Evolutionary conservation across 2,888 invertebrate species (phyloP), one percentile per base, ranked within the genome.

Genomic region (Euclidia mi): DNA sequence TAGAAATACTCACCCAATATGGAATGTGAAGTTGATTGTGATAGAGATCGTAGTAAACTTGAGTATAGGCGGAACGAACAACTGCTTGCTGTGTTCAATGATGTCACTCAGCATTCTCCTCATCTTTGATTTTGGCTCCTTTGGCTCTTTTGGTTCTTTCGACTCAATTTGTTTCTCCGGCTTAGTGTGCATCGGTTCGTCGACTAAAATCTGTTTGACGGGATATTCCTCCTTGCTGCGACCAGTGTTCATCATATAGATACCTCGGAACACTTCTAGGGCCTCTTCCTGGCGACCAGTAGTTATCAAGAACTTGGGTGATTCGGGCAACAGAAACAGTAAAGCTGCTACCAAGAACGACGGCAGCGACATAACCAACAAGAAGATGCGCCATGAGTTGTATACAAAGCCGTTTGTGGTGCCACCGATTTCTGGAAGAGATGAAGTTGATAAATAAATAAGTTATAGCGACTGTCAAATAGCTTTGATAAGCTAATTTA

Each of bases 371-470:
- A 98, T 98, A 62, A 98, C 96, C 76, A 98, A 94, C 78, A 98
- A 94, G 92, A 98, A 98, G 79, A 98, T 97, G 79, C 98, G 96
- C 98, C 98, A 98, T 48, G 98, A 98, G 90, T 98, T 98, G 92
- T 97, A 98, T 20, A 96, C 96, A 90, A 98, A 98, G 47, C 95
- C 91, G 44, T 95, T 88, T 18, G 96, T 96, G 37, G 90, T 86
- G 58, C 96, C 95, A 71, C 97, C 97, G 80, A 98, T 96, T 73
- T 95, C 97, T 95, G 85, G 2, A 82, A 72, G 31, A n/a, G n/a
- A n/a, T n/a, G n/a, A n/a, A n/a, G n/a, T n/a, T n/a, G n/a, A n/a
- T n/a, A n/a, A n/a, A n/a, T n/a, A n/a, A n/a, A n/a, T n/a, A n/a
- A n/a, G n/a, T n/a, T n/a, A n/a, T n/a, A n/a, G n/a, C n/a, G n/a